phyloP scores from a whole-genome alignment of 2,113 vertebrate species.

The Paramisgurnus dabryanus region DNA sequence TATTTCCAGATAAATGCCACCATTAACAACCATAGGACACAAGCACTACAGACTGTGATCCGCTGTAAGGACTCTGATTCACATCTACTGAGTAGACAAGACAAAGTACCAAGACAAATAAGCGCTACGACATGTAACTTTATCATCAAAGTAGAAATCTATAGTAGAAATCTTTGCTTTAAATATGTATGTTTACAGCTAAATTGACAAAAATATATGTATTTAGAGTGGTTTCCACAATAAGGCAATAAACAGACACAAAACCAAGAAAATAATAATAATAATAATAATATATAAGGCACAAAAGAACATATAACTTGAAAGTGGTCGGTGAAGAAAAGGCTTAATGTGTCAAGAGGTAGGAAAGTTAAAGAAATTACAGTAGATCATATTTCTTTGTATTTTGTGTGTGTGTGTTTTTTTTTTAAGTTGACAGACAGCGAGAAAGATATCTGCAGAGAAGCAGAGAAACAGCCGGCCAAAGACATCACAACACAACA shows the following conservation, averaged over 20 bases:
- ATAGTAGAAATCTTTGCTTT: constrained; percentile 62
- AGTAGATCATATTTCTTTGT: constrained; percentile 50
- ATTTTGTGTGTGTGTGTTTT: constrained; percentile 12
- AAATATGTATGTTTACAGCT: constrained; percentile 66
- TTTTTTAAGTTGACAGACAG: constrained; percentile 7
- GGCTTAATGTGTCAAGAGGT: constrained; percentile 51
- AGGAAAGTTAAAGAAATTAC: constrained; percentile 55
- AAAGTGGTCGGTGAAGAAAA: constrained; percentile 38
- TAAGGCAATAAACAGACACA: constrained; percentile 55
- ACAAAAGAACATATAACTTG: constrained; percentile 23
- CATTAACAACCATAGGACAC: constrained; percentile 54
- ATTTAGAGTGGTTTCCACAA: constrained; percentile 67
- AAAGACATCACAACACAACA: constrained; percentile 23
- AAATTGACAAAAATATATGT: constrained; percentile 55
- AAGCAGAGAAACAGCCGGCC: constrained; percentile 38
- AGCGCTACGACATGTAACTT: constrained; percentile 64
- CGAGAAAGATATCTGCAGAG: not conserved
- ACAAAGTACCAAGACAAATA: constrained; percentile 88
- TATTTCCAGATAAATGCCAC: constrained; percentile 61
- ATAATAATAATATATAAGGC: constrained; percentile 20
- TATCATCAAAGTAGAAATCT: constrained; percentile 59
- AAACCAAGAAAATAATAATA: constrained; percentile 1
- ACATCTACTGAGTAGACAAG: constrained; percentile 72
- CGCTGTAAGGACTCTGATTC: constrained; percentile 67
- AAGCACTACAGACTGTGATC: constrained; percentile 58